Evolutionary conservation across 2,888 invertebrate genomes (phyloP).

Genomic region (Agrochola circellaris): DNA sequence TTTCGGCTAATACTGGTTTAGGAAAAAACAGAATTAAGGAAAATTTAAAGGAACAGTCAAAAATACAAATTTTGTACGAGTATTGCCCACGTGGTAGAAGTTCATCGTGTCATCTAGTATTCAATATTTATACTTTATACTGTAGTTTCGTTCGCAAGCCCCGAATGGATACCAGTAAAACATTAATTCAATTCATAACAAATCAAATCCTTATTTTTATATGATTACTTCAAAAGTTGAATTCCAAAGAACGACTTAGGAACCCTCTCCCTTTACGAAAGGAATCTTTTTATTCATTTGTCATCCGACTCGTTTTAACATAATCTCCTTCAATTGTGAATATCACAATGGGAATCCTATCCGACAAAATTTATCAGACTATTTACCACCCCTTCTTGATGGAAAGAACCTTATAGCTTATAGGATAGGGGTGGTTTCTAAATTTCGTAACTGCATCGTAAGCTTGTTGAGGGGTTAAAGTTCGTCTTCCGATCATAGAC

Average conservation of each 20-base stretch:
- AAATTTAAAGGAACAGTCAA: no score
- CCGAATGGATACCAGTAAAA: constrained; percentile 5
- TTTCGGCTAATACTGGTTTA: no score
- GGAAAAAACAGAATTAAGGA: no score
- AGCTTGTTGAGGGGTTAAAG: constrained; percentile 43
- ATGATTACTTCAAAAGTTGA: constrained; percentile 12
- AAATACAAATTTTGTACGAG: background rate
- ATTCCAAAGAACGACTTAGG: constrained; percentile 14
- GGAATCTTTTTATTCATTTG: constrained; percentile 65
- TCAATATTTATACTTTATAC: no score
- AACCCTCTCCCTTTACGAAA: constrained; percentile 42
- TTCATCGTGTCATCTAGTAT: no score
- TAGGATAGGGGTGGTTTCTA: background rate
- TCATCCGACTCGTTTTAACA: constrained; percentile 63
- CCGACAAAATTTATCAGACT: constrained; percentile 30
- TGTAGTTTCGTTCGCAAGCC: background rate
- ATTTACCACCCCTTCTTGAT: background rate
- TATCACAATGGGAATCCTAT: constrained; percentile 61
- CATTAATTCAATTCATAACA: constrained; percentile 1
- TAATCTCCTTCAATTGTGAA: constrained; percentile 62
- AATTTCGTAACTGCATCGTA: background rate
- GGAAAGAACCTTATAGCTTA: constrained; percentile 4
- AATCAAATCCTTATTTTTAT: constrained; percentile 23
- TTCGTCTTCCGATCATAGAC: constrained; percentile 51
- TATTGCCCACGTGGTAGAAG: no score